Conservation (phyloP, 1,140 invertebrate species). For the Rhagoletis zephyria region DNA sequence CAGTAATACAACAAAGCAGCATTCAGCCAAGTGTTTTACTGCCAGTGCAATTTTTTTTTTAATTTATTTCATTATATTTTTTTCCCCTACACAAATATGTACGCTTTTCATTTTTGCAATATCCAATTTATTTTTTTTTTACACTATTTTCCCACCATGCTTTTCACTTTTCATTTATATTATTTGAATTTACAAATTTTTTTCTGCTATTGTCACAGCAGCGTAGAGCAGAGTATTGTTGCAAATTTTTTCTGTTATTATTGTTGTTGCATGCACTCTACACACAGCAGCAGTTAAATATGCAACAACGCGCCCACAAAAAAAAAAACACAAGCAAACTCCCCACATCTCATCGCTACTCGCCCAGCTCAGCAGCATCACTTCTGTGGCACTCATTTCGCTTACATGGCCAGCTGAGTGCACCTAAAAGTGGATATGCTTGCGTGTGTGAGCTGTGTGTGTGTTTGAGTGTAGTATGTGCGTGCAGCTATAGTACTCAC, state of each 20-base stretch:
- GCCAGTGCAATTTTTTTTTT: slow-evolving; percentile 56
- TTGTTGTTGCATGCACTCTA: background rate
- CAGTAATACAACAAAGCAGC: slow-evolving; percentile 69
- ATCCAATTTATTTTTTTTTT: slow-evolving; percentile 38
- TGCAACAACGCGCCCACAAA: background rate
- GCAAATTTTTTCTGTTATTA: background rate
- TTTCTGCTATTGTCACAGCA: slow-evolving; percentile 1
- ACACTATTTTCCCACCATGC: background rate
- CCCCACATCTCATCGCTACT: background rate
- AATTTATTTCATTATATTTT: slow-evolving; percentile 4
- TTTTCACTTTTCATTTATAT: background rate
- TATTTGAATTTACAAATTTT: background rate
- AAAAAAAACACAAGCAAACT: background rate
- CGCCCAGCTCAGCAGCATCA: background rate
- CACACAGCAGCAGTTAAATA: slow-evolving; percentile 12
- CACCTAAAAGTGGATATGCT: background rate
- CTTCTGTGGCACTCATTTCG: background rate
- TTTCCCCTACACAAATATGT: background rate
- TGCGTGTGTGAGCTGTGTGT: background rate
- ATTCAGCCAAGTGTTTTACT: slow-evolving; percentile 71
- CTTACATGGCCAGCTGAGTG: background rate
- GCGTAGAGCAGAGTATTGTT: background rate
- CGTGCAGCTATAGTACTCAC: too few species aligned
- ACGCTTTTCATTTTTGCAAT: background rate
- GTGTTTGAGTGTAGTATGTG: background rate